These are phyloP conservation scores for Drosophila quadrilineata DNA, from an alignment of 1,140 invertebrate species.

Conservation along the genomic window DNA sequence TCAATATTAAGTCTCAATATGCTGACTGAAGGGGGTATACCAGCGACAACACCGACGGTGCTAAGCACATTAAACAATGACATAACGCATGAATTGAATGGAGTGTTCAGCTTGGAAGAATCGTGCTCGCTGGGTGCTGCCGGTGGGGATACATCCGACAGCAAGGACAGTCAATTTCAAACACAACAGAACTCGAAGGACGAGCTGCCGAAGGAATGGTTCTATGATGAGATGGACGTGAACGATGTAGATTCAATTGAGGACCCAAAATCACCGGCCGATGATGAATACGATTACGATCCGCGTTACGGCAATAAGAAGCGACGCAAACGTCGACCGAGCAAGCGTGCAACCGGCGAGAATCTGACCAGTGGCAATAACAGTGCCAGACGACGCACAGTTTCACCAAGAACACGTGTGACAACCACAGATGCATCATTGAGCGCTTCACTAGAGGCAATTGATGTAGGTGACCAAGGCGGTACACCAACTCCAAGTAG, in stretches of 20 bases:
- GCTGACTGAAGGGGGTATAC: slow-evolving; percentile 49
- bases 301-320: slow-evolving; percentile 82
- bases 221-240: slow-evolving; percentile 93
- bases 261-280: slow-evolving; percentile 94
- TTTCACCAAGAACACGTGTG: slow-evolving; percentile 52
- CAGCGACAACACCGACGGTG: slow-evolving; percentile 44
- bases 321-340: slow-evolving; percentile 69
- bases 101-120: slow-evolving; percentile 71
- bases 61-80: slow-evolving; percentile 51
- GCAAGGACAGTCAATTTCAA: slow-evolving; percentile 77
- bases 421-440: slow-evolving; percentile 58
- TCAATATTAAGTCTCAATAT: slow-evolving; percentile 57
- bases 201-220: slow-evolving; percentile 87
- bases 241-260: slow-evolving; percentile 95
- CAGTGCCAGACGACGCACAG: slow-evolving; percentile 51
- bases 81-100: slow-evolving; percentile 73
- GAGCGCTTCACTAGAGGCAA: slow-evolving; percentile 70
- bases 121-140: slow-evolving; percentile 74
- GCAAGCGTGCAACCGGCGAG: slow-evolving; percentile 49
- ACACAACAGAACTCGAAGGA: slow-evolving; percentile 61
- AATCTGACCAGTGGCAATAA: slow-evolving; percentile 21
- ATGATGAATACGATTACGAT: slow-evolving; percentile 98
- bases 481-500: slow-evolving; percentile 44
- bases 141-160: slow-evolving; percentile 79
- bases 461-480: slow-evolving; percentile 53